Evolutionary conservation across 2,113 vertebrate genomes (phyloP), one percentile per base, ranked within the genome.

Genomic region (Lepus timidus): DNA sequence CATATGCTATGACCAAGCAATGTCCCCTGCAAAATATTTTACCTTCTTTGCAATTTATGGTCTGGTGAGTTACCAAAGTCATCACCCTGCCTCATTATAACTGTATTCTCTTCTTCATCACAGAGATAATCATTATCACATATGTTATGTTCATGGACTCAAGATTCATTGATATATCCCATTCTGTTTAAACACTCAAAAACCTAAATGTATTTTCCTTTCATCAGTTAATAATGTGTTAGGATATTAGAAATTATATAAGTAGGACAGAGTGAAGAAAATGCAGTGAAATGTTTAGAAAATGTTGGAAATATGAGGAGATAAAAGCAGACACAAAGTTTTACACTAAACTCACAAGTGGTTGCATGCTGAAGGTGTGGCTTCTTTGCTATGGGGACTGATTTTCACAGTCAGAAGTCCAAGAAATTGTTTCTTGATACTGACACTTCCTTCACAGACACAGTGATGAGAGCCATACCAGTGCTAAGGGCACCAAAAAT

Each of bases 381-480:
- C 1, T 3, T 20, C 14, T 11, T 16, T 22, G 67, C 22, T 36
- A 27, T 33, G 31, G 16, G 4, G 6, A 2, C 8, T 27, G 36
- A 25, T 51, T 19, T 79, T 25, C 55, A 33, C 6, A 49, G 22
- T n/a, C 5, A 25, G 10, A 9, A 84, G 19, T 13, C 51, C 58
- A 36, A 44, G 25, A 51, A 9, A 52, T 11, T 55, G 6, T 55
- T 49, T 20, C 36, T 68, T 52, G 22, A 55, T 17, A 29, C 17
- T 1, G 44, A n/a, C 1, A 17, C 4, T 55, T 16, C 6, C 14
- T 17, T 58, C 62, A 4, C 0, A 13, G 44, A 36, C 70, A 29
- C 8, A 23, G 33, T 25, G n/a, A 5, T 11, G 33, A 29, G 31
- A 71, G 23, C 0, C 3, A 23, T 20, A 2, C 3, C 19, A 5